phyloP scores from a whole-genome alignment of 2,797 vertebrate species.

The Aldrovandia affinis region DNA sequence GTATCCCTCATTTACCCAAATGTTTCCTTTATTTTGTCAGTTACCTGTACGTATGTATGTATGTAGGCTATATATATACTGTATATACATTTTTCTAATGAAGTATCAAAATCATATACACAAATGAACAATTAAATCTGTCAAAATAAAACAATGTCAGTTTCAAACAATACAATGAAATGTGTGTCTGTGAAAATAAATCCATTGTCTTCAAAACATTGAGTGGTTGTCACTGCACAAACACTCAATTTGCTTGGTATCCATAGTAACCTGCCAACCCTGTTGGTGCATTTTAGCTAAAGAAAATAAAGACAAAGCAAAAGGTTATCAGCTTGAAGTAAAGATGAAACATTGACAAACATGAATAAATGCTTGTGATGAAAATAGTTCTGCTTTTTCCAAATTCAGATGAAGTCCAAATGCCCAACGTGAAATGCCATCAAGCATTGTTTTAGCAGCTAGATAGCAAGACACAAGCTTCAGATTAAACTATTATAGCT shows the following conservation, averaged over 20 bases:
- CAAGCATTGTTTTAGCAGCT: not conserved
- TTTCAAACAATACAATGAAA: too few relatives aligned
- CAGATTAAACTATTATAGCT: too few relatives aligned
- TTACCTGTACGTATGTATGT: too few relatives aligned
- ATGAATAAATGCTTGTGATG: not conserved
- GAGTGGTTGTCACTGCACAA: slow-evolving; percentile 11
- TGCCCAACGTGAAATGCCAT: not conserved
- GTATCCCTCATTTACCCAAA: too few relatives aligned
- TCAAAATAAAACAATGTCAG: not conserved
- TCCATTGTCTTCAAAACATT: not conserved
- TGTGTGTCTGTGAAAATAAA: slow-evolving; percentile 2
- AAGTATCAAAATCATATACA: not conserved
- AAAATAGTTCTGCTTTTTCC: not conserved
- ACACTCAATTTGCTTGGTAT: not conserved
- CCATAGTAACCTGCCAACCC: slow-evolving; percentile 19
- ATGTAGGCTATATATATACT: not conserved
- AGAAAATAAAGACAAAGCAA: slow-evolving; percentile 1
- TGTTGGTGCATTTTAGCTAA: not conserved
- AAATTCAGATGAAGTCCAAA: not conserved
- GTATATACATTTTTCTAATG: not conserved
- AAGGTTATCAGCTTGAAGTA: slow-evolving; percentile 10
- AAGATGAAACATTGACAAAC: not conserved
- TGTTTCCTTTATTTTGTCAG: too few relatives aligned
- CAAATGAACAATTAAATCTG: not conserved
- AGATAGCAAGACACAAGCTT: not conserved